Percentiles rank a stretch among this genome's conserved stretches.
Conservation (phyloP, 2,797 vertebrate species). For the Gallinago stenura region DNA sequence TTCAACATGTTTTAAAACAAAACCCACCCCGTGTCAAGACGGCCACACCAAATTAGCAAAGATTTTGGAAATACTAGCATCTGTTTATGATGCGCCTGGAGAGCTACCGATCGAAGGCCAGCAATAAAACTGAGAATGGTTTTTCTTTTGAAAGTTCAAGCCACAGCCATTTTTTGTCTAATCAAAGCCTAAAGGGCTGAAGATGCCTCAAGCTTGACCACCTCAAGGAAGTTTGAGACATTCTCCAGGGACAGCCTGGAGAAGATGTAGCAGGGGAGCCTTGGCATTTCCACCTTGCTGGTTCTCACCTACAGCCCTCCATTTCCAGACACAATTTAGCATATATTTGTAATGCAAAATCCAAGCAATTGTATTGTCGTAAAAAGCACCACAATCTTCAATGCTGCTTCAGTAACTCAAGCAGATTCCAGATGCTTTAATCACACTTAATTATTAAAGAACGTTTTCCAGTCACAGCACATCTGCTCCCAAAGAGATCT, state of each 20-base stretch:
- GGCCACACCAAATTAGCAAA: background rate
- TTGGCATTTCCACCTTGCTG: background rate
- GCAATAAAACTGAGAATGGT: background rate
- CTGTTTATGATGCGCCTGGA: background rate
- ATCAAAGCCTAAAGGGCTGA: background rate
- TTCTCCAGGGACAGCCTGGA: background rate
- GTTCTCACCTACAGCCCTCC: background rate
- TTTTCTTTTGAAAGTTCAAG: background rate
- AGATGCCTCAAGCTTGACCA: background rate
- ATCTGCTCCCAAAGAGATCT: conserved; percentile 54
- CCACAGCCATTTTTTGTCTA: background rate
- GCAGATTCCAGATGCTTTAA: conserved; percentile 45
- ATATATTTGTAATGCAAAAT: conserved; percentile 31
- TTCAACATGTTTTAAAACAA: background rate
- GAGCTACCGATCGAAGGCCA: background rate
- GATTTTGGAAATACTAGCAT: background rate
- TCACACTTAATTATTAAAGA: conserved; percentile 23
- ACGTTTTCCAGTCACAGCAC: conserved; percentile 40
- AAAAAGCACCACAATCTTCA: background rate
- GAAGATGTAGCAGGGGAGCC: background rate
- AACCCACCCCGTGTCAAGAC: background rate
- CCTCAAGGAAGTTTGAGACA: background rate
- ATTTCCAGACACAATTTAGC: background rate
- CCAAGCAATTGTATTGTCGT: conserved; percentile 19
- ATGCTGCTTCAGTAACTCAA: conserved; percentile 20